Base-by-base conservation (phyloP, 2,888 invertebrate species). In the Volucella inanis region DNA sequence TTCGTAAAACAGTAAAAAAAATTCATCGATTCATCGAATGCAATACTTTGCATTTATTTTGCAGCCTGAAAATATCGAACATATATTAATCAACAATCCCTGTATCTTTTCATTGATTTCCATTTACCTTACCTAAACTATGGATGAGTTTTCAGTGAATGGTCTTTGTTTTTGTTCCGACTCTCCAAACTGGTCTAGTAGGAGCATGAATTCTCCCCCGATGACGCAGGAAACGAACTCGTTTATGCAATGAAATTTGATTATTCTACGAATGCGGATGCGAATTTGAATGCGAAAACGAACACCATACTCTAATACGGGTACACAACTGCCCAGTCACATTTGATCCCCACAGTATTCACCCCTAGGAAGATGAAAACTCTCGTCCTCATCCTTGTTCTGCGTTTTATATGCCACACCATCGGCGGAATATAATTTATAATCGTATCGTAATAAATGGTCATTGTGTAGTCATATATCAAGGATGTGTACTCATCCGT, bases 381-480 rank as follows among this genome's bases (percentile, higher is more conserved):
- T 70, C 64, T 70, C 64, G 39, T 70, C 68, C 83, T 83, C 4
- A 3, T 22, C 22, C 31, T 6, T 2, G 31, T 31, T 31, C 31
- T 31, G 31, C 31, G 74, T 75, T 80, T 79, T 79, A 70, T 84
- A 75, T 84, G 75, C 75, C 87, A 86, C 75, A 82, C 77, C 86
- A 88, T 88, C 86, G 87, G 80, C 79, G 85, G 74, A 87, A 81
- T 85, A 87, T 87, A 88, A 88, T 88, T 88, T 88, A 88, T 88
- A 88, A 88, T 87, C 64, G 77, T 86, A 88, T 88, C 87, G 85
- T 88, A 87, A 88, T 88, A 88, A 88, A 88, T 88, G 87, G 87
- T 87, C 87, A 88, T 87, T 87, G 87, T 87, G 85, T 87, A 88
- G 81, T 80, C 87, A 87, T 87, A 87, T 79, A 88, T 87, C 87